Evolutionary conservation across 2,888 invertebrate genomes (phyloP).

Genomic region (Stenchaetothrips biformis): DNA sequence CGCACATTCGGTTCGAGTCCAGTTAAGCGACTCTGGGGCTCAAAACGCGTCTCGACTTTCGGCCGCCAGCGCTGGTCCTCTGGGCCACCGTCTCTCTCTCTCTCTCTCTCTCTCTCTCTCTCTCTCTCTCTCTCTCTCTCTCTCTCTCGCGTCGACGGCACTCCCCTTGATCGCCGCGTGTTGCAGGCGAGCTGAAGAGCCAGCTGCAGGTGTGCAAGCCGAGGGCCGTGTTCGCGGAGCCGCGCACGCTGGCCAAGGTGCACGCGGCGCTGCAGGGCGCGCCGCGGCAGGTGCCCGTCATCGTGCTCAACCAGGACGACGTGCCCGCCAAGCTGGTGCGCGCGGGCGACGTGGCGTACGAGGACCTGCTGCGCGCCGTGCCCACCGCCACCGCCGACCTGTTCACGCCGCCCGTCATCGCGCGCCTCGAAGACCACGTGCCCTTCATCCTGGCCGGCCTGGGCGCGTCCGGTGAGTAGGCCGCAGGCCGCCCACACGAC

Average conservation of each 20-base stretch:
- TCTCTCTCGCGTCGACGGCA: too few relatives aligned
- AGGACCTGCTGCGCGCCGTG: conserved; percentile 5
- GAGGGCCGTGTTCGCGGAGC: conserved; percentile 1
- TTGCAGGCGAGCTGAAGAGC: not conserved
- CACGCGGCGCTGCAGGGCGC: conserved; percentile 12
- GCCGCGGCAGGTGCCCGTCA: conserved; percentile 16
- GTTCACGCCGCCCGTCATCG: conserved; percentile 12
- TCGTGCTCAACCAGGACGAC: conserved; percentile 19
- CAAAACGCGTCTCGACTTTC: too few relatives aligned
- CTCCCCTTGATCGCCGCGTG: too few relatives aligned
- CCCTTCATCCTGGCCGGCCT: conserved; percentile 14
- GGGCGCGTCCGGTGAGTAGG: not conserved
- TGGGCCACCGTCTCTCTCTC: too few relatives aligned
- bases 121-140: too few relatives aligned
- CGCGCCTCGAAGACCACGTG: conserved; percentile 6
- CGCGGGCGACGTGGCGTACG: conserved; percentile 14
- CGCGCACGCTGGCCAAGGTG: conserved; percentile 15
- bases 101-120: too few relatives aligned
- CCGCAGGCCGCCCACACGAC: not conserved
- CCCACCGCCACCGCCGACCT: conserved; percentile 3
- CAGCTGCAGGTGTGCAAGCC: conserved; percentile 19
- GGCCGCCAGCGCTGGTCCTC: too few relatives aligned
- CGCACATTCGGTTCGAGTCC: too few relatives aligned
- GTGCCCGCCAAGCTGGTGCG: conserved; percentile 19
- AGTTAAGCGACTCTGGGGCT: too few relatives aligned